Base-by-base conservation (phyloP, 2,888 invertebrate genomes). In the Eurytoma adleriae region DNA sequence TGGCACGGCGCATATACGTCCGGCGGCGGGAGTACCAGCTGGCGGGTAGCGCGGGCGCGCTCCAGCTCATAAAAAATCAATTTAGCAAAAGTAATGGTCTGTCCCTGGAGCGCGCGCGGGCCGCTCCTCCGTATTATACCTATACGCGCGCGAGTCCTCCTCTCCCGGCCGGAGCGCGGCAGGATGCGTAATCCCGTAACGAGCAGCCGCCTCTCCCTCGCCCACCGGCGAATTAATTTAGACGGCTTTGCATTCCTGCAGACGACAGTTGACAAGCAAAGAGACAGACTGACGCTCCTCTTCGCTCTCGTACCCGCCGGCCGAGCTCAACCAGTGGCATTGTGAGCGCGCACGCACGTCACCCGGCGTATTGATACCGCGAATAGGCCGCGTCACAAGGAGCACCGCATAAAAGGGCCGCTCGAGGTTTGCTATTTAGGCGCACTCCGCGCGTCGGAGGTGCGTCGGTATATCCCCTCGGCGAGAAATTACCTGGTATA, bases 191-290 rank as follows among this genome's bases (percentile, higher is more conserved):
- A 80, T 80, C 70, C 80, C 72, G 50, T 71, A 75, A 72, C 69
- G 69, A 73, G 70, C 66, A 70, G 70, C 59, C 40, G 16, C 40
- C 16, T 30, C 66, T 0, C 0, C 24, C 64, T 56, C 66, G 5
- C 48, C 16, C 54, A 24, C 50, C 30, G 67, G 59, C 68, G 75
- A 83, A 83, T 84, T 84, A 84, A 83, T 84, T 82, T 74, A 75
- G 75, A 79, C 69, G 80, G 74, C 74, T 74, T 70, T 52, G 61
- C 59, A 71, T 68, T 73, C 67, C 76, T 83, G 83, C 82, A 71
- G 73, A 78, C 78, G 83, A 82, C 82, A 83, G 83, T 78, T 83
- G 84, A 83, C 81, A 79, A 72, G 66, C 75, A 80, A 80, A 77
- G 74, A 81, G 80, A 78, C 73, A 61, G 67, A 4, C 24, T 5